Conservation (phyloP, 2,888 invertebrate genomes). For the Drosophila testacea region DNA sequence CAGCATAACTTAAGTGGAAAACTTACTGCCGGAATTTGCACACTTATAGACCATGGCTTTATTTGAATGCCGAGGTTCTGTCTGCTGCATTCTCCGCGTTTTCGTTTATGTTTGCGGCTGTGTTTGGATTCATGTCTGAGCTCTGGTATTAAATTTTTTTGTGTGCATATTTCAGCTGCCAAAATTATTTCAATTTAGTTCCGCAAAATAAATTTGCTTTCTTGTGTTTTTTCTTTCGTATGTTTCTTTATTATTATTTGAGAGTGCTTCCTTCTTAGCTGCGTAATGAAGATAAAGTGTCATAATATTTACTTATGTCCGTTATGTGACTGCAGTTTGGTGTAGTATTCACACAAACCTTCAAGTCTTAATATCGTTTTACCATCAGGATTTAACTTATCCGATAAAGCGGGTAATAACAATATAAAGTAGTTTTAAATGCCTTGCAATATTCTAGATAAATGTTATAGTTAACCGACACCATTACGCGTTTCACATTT, state of each 20-base stretch:
- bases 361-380: not conserved
- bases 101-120: conserved; percentile 7
- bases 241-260: conserved; percentile 24
- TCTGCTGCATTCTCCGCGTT: conserved; percentile 9
- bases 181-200: conserved; percentile 82
- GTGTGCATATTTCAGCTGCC: conserved; percentile 75
- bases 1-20: conserved; percentile 8
- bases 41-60: conserved; percentile 44
- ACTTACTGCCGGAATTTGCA: conserved; percentile 21
- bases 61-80: conserved; percentile 38
- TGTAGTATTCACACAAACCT: not conserved
- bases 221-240: conserved; percentile 28
- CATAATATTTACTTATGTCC: conserved; percentile 48
- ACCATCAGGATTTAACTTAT: no score
- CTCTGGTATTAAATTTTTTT: conserved; percentile 68
- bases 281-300: conserved; percentile 60
- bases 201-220: conserved; percentile 78
- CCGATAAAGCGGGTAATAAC: no score
- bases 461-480: no score
- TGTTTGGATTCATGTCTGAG: conserved; percentile 38
- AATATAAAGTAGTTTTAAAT: no score
- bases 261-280: conserved; percentile 26
- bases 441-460: no score
- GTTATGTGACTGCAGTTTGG: conserved; percentile 20
- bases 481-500: no score